A percentile compares a stretch with the other conserved stretches of the same genome.
Evolutionary conservation across 2,113 vertebrate genomes (phyloP).

Genomic region (Sylvia atricapilla): DNA sequence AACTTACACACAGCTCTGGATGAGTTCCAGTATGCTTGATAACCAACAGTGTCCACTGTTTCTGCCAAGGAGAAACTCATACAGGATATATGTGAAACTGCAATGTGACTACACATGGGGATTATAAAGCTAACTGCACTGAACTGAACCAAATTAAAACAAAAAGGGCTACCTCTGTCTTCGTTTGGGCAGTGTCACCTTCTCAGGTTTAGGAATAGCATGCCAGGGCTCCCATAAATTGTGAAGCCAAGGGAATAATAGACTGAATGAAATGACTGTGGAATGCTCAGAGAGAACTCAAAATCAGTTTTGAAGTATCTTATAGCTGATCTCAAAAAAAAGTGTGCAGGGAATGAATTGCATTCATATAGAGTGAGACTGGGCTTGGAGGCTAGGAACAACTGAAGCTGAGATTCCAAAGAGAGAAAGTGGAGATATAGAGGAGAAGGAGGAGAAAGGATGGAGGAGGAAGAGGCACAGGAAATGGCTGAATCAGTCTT

Average conservation of each 20-base stretch:
- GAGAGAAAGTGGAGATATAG: neutral
- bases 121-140: neutral
- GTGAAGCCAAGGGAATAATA: neutral
- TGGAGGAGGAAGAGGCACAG: neutral
- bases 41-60: neutral
- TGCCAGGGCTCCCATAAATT: neutral
- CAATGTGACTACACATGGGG: neutral
- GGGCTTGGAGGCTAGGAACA: neutral
- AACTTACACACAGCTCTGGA: neutral
- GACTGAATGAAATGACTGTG: neutral
- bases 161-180: neutral
- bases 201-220: neutral
- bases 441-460: neutral
- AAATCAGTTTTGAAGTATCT: neutral
- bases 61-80: neutral
- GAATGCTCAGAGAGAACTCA: neutral
- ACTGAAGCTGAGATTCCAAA: neutral
- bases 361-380: neutral
- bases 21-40: neutral
- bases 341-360: neutral
- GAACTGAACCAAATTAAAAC: neutral
- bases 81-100: neutral
- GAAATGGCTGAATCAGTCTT: neutral
- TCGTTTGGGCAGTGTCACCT: neutral
- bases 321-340: neutral